phyloP scores from a whole-genome alignment of 1,140 invertebrate species.

The Drosophila fuyamai region DNA sequence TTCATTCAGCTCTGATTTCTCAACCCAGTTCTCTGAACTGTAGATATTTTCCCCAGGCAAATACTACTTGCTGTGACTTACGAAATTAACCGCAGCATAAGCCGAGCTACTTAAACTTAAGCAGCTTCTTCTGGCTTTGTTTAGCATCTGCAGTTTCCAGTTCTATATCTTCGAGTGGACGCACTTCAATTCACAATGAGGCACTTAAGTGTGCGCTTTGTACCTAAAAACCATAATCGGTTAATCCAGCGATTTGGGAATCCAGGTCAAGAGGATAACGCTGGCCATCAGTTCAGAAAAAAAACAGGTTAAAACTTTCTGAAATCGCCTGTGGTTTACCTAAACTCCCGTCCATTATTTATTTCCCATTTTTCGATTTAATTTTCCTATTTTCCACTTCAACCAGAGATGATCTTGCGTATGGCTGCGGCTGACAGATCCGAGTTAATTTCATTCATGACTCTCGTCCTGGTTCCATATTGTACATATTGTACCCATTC shows the following conservation, averaged over 20 bases:
- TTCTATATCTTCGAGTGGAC: slow-evolving; percentile 49
- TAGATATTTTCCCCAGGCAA: slow-evolving; percentile 19
- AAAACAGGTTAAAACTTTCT: slow-evolving; percentile 64
- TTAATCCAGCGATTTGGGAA: slow-evolving; percentile 39
- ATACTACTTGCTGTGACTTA: slow-evolving; percentile 10
- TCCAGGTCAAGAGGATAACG: slow-evolving; percentile 24
- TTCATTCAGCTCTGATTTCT: slow-evolving; percentile 46
- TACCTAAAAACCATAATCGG: slow-evolving; percentile 53
- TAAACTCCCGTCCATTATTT: slow-evolving; percentile 28
- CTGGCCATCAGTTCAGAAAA: background rate
- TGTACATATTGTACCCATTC: slow-evolving; percentile 38
- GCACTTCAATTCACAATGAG: slow-evolving; percentile 64
- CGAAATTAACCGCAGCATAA: slow-evolving; percentile 38
- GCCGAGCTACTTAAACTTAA: slow-evolving; percentile 27
- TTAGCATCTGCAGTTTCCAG: no score
- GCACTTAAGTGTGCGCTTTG: slow-evolving; percentile 68
- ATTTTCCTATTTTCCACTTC: background rate
- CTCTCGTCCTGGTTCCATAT: slow-evolving; percentile 21
- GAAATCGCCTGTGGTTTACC: slow-evolving; percentile 55
- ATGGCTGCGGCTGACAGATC: slow-evolving; percentile 16
- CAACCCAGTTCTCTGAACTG: slow-evolving; percentile 12
- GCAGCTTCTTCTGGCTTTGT: slow-evolving; percentile 21
- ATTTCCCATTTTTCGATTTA: slow-evolving; percentile 2
- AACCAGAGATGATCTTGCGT: slow-evolving; percentile 30
- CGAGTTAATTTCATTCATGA: slow-evolving; percentile 61